A percentile compares a stretch with the other conserved stretches of the same genome.
Conservation (phyloP, 2,888 invertebrate species). For the Trichacis sp. region DNA sequence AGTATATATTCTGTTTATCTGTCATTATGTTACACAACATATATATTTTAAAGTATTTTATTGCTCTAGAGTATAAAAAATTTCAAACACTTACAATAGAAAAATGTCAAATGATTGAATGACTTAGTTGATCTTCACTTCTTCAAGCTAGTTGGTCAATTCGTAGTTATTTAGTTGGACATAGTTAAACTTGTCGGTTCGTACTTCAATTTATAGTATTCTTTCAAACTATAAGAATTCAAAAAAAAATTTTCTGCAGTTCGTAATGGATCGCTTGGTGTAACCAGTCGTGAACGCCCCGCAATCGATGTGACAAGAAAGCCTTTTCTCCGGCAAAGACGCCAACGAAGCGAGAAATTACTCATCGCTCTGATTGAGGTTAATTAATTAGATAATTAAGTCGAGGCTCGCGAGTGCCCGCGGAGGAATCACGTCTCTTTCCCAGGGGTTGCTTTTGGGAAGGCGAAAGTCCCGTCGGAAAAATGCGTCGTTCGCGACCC, state of each 20-base stretch:
- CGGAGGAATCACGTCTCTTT: constrained; percentile 29
- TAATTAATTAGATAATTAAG: constrained; percentile 70
- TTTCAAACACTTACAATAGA: no score
- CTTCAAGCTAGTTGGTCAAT: no score
- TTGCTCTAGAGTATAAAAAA: no score
- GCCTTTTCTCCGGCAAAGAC: constrained; percentile 63
- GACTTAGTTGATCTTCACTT: no score
- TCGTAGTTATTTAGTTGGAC: no score
- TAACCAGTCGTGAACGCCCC: constrained; percentile 66
- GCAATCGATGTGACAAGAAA: constrained; percentile 67
- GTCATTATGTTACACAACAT: no score
- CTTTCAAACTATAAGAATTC: no score
- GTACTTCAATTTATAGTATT: constrained; percentile 31
- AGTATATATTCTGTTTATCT: no score
- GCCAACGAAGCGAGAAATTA: constrained; percentile 69
- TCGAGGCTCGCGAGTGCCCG: constrained; percentile 47
- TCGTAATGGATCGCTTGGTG: constrained; percentile 67
- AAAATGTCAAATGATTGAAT: no score
- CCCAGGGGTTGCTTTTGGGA: neutral
- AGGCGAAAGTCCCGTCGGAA: constrained; percentile 23
- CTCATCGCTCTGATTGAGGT: constrained; percentile 70
- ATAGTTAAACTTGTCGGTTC: neutral
- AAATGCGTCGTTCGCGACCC: constrained; percentile 60
- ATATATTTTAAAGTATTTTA: no score
- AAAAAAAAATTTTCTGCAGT: no score